Evolutionary conservation across 2,888 invertebrate species (phyloP).

Genomic region (Keiferia lycopersicella): DNA sequence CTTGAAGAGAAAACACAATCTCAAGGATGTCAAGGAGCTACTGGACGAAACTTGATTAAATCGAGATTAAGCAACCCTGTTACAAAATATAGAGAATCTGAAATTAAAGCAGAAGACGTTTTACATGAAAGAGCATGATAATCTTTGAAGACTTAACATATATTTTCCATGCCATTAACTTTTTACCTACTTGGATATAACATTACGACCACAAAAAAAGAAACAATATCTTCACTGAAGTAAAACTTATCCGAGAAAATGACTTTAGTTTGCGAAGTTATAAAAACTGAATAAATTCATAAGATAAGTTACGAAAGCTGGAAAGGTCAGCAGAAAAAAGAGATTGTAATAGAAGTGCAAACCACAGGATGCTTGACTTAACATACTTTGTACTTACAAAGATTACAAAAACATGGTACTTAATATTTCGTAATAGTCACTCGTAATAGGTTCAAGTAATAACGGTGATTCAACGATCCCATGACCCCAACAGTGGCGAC

Average conservation of each 20-base stretch:
- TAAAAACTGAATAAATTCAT: too few relatives aligned
- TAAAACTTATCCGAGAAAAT: too few relatives aligned
- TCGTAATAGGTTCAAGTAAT: slow-evolving; percentile 9
- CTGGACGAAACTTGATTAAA: slow-evolving; percentile 5
- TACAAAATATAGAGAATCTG: neutral
- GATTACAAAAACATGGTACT: slow-evolving; percentile 7
- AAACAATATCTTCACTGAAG: too few relatives aligned
- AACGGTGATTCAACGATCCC: slow-evolving; percentile 18
- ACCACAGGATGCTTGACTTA: neutral
- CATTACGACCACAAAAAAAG: too few relatives aligned
- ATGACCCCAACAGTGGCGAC: slow-evolving; percentile 3
- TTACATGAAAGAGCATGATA: too few relatives aligned
- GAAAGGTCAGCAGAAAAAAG: neutral
- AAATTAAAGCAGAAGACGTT: too few relatives aligned
- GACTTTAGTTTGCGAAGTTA: too few relatives aligned
- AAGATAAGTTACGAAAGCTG: neutral
- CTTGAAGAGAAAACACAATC: slow-evolving; percentile 10
- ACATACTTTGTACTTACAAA: neutral
- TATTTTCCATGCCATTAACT: too few relatives aligned
- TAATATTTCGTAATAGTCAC: slow-evolving; percentile 11
- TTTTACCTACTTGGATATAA: too few relatives aligned
- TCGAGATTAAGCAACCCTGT: neutral
- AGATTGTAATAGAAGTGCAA: neutral
- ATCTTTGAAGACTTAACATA: too few relatives aligned
- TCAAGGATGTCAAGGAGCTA: neutral